Evolutionary conservation across 1,140 invertebrate genomes (phyloP), one percentile per base, ranked within the genome.

Genomic region (Bombus confusus): DNA sequence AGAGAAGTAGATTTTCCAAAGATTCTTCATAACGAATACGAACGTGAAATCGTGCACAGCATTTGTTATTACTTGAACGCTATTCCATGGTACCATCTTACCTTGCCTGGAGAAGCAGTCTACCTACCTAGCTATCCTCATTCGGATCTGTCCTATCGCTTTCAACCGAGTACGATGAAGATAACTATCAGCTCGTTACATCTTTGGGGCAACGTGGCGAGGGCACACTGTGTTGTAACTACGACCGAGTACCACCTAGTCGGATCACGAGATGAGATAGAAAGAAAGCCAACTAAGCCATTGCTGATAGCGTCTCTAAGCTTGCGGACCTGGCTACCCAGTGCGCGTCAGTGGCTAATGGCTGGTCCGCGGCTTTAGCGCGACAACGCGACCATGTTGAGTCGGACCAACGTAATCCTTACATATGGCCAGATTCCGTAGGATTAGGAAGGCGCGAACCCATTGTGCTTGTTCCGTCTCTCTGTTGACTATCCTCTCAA

Each of bases 111-210:
- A 85, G 79, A 86, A 86, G 84, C 77, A 80, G 79, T 77, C 87
- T 73, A 68, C 47, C 47, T 52, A 69, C 73, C 68, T 57, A 79
- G 80, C 71, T 86, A 86, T 87, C 80, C 84, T 69, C 76, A 78
- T 89, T 79, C 88, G 64, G 59, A 89, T 57, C 68, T 57, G 73
- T 88, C 86, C 89, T 89, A 90, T 89, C 86, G 82, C 82, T 87
- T 87, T 90, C 86, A 87, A 87, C 78, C 59, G 47, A 28, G 59
- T 31, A 62, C 89, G 90, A 93, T 93, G 91, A 90, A 92, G 93
- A 93, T 94, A 93, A 91, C 89, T 87, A 93, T 94, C 91, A 89
- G 87, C 90, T 93, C 92, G 92, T 93, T 93, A 92, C 89, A 92
- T 91, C 89, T 88, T 82, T 83, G 80, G 88, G 82, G 85, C 71